Conservation (phyloP, 1,140 invertebrate genomes). For the Sitophilus oryzae region DNA sequence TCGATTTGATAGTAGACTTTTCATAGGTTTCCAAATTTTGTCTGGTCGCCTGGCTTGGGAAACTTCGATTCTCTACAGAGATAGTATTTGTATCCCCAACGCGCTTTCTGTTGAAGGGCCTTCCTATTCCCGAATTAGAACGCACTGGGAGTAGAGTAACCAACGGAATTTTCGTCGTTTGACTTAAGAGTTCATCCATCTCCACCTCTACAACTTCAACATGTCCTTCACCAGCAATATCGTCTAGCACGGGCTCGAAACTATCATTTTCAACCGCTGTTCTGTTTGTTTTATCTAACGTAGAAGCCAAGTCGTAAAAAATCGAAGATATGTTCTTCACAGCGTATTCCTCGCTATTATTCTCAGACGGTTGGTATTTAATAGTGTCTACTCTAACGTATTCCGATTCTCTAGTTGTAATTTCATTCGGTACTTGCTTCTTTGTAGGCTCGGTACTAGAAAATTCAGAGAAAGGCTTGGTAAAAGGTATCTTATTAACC, state of each 20-base stretch:
- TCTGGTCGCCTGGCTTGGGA: conserved; percentile 43
- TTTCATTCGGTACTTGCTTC: conserved; percentile 10
- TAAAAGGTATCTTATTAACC: conserved; percentile 57
- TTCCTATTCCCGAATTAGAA: conserved; percentile 54
- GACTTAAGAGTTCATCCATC: conserved; percentile 35
- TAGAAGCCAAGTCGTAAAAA: conserved; percentile 31
- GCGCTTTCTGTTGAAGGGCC: conserved; percentile 51
- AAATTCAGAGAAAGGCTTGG: conserved; percentile 42
- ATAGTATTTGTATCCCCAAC: conserved; percentile 35
- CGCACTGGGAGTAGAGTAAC: conserved; percentile 57
- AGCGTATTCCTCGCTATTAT: conserved; percentile 15
- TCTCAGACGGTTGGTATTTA: conserved; percentile 33
- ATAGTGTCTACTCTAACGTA: conserved; percentile 34
- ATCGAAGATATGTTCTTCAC: conserved; percentile 33
- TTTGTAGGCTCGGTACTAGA: conserved; percentile 32
- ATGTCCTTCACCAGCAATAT: conserved; percentile 36
- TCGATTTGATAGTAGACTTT: conserved; percentile 12
- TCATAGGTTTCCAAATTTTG: conserved; percentile 33
- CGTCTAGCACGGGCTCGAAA: conserved; percentile 12
- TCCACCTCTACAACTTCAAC: conserved; percentile 42
- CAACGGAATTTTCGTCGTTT: conserved; percentile 48
- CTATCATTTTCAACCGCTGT: conserved; percentile 40
- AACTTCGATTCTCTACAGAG: conserved; percentile 38
- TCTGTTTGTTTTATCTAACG: conserved; percentile 48
- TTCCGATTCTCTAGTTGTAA: conserved; percentile 19